These are phyloP conservation scores for Caenorhabditis sp. DNA, from an alignment of 2,888 invertebrate species.

Conservation along the genomic window DNA sequence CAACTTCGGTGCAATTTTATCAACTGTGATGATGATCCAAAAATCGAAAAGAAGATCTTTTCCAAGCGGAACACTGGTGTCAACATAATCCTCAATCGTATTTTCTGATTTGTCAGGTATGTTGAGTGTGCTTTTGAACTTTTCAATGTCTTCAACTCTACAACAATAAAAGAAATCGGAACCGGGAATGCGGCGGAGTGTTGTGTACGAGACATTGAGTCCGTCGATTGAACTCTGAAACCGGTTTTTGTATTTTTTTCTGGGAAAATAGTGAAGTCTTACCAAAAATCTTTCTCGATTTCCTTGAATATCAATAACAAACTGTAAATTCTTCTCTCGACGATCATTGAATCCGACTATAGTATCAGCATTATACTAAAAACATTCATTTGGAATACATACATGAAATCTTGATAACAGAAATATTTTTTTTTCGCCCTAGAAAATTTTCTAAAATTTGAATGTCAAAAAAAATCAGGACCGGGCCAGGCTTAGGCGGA, in stretches of 20 bases:
- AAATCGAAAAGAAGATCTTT: slow-evolving; percentile 49
- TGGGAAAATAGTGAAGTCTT: not conserved
- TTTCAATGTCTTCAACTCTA: slow-evolving; percentile 8
- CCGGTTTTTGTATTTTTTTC: not conserved
- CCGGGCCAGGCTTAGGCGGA: too few species aligned
- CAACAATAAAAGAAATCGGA: slow-evolving; percentile 17
- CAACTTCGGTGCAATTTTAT: not conserved
- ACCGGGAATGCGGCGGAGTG: not conserved
- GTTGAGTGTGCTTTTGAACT: too few species aligned
- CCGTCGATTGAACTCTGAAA: not conserved
- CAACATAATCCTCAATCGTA: not conserved
- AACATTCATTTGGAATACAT: too few species aligned
- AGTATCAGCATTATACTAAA: too few species aligned
- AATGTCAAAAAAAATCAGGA: too few species aligned
- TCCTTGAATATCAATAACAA: too few species aligned
- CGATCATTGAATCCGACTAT: too few species aligned
- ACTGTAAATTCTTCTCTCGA: too few species aligned
- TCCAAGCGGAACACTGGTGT: not conserved
- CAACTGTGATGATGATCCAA: slow-evolving; percentile 61
- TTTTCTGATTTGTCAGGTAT: too few species aligned
- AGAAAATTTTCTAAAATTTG: too few species aligned
- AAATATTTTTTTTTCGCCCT: too few species aligned
- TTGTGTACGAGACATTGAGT: slow-evolving; percentile 10
- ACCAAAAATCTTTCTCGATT: not conserved
- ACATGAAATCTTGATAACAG: too few species aligned